phyloP scores from a whole-genome alignment of 2,113 vertebrate species.

The Barnardius zonarius region DNA sequence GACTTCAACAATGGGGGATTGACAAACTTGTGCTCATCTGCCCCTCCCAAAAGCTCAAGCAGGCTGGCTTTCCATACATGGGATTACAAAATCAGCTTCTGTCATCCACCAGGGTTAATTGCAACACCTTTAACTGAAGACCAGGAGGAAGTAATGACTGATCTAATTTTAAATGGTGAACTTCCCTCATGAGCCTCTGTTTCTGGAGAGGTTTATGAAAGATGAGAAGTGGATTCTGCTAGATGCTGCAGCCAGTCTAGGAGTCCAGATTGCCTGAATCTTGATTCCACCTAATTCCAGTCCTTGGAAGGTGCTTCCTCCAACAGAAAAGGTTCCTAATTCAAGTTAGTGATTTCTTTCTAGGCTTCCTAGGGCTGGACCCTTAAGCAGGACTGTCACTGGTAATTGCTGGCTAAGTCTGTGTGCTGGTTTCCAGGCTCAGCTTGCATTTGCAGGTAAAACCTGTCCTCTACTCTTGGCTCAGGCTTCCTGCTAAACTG shows the following conservation, averaged over 20 bases:
- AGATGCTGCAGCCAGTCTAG: neutral
- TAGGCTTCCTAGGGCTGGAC: neutral
- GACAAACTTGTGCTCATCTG: neutral
- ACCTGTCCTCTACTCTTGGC: neutral
- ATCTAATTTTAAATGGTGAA: neutral
- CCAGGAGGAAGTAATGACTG: neutral
- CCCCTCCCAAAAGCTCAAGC: neutral
- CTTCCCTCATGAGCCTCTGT: neutral
- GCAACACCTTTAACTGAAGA: neutral
- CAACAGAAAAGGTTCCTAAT: neutral
- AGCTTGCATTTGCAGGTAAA: neutral
- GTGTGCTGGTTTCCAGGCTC: neutral
- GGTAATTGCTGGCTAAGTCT: neutral
- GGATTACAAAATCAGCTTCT: neutral
- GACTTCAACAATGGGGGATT: neutral
- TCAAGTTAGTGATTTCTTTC: neutral
- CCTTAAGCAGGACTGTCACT: neutral
- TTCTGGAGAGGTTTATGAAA: neutral
- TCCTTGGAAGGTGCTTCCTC: neutral
- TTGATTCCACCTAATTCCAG: neutral
- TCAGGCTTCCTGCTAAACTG: neutral
- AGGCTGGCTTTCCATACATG: neutral
- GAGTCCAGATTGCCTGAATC: neutral
- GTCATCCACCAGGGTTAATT: neutral
- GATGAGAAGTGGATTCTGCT: neutral